These are phyloP conservation scores for Amphiprion percula DNA, from an alignment of 2,113 vertebrate genomes.

Conservation along the genomic window DNA sequence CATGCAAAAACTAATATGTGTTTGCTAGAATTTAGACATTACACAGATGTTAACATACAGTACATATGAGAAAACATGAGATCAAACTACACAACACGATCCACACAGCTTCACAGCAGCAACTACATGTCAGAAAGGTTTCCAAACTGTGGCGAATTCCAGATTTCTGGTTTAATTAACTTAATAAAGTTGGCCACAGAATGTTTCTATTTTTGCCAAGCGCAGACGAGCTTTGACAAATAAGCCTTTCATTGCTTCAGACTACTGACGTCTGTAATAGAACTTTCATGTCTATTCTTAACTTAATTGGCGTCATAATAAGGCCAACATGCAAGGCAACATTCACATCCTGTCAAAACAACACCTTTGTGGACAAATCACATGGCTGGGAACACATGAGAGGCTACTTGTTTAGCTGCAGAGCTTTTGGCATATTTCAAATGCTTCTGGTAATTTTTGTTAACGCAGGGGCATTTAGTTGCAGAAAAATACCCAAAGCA, in stretches of 20 bases:
- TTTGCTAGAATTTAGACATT: conserved; percentile 3
- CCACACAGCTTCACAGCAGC: conserved; percentile 35
- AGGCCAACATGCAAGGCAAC: conserved; percentile 54
- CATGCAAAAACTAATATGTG: conserved; percentile 51
- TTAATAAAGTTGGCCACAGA: conserved; percentile 61
- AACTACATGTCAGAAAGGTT: conserved; percentile 35
- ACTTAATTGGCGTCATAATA: conserved; percentile 59
- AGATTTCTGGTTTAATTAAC: conserved; percentile 62
- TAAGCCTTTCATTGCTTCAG: conserved; percentile 69
- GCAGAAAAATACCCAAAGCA: conserved; percentile 1
- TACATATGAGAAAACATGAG: neutral
- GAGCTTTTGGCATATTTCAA: conserved; percentile 45
- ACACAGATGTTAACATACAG: conserved; percentile 18
- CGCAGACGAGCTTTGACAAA: conserved; percentile 65
- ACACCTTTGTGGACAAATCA: conserved; percentile 59
- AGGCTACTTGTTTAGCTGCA: conserved; percentile 30
- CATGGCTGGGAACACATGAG: conserved; percentile 62
- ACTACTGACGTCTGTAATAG: conserved; percentile 66
- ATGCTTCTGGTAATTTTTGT: conserved; percentile 50
- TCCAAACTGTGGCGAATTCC: conserved; percentile 30
- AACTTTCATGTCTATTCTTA: conserved; percentile 76
- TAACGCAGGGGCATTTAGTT: conserved; percentile 35
- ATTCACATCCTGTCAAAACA: conserved; percentile 68
- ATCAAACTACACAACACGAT: conserved; percentile 36
- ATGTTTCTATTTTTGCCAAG: conserved; percentile 68